phyloP scores from a whole-genome alignment of 2,113 vertebrate species.

The Redunca redunca region DNA sequence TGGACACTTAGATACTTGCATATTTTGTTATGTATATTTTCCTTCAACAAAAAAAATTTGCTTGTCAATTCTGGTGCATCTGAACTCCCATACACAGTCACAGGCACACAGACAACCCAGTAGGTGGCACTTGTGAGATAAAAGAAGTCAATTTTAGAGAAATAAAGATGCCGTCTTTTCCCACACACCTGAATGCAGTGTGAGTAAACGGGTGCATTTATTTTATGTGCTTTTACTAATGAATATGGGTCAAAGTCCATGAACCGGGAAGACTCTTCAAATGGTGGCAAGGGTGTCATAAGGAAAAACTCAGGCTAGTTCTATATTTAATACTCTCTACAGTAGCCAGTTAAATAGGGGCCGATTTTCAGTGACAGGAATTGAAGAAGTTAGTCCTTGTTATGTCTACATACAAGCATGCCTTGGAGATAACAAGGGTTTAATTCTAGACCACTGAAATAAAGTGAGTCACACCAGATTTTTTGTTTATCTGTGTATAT shows the following conservation, averaged over 20 bases:
- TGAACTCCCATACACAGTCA: background rate
- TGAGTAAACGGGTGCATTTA: background rate
- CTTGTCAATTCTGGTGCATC: background rate
- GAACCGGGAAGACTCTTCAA: background rate
- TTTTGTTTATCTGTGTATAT: background rate
- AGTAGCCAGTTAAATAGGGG: background rate
- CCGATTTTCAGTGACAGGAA: background rate
- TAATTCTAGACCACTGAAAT: background rate
- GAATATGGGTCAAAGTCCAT: background rate
- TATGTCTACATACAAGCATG: background rate
- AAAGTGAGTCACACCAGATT: background rate
- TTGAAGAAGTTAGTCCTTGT: background rate
- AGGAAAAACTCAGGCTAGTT: background rate
- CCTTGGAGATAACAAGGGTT: background rate
- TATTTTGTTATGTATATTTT: background rate
- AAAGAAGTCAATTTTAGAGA: background rate
- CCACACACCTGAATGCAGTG: background rate
- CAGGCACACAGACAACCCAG: background rate
- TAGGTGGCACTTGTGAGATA: background rate
- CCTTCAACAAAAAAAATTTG: background rate
- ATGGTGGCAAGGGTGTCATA: background rate
- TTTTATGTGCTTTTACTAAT: background rate
- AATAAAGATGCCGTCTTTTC: background rate
- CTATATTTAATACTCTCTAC: background rate
- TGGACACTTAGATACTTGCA: background rate